A percentile compares a stretch with the other conserved stretches of the same genome.
These are phyloP conservation scores for Apis dorsata DNA, from an alignment of 1,140 invertebrate genomes.

Conservation along the genomic window DNA sequence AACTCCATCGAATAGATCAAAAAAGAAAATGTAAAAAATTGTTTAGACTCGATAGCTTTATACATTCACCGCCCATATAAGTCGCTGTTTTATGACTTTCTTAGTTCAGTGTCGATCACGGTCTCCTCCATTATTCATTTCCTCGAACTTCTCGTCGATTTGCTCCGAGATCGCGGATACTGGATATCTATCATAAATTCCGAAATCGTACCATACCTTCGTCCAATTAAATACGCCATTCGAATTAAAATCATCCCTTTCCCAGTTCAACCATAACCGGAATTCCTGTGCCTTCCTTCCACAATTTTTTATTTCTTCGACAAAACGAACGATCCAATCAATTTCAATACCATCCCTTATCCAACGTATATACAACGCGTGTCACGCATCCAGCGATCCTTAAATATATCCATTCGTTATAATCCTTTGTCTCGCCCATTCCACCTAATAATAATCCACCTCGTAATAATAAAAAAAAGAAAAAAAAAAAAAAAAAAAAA, in stretches of 20 bases:
- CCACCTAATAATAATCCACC: no score
- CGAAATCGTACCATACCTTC: conserved; percentile 29
- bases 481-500: no score
- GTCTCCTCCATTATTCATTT: conserved; percentile 36
- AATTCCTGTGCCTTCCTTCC: not conserved
- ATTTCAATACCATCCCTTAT: no score
- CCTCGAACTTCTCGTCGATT: conserved; percentile 28
- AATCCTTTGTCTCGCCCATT: not conserved
- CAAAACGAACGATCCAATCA: not conserved
- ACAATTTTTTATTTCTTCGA: not conserved
- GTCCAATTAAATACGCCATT: conserved; percentile 40
- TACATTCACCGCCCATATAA: conserved; percentile 3
- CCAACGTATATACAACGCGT: conserved; percentile 3
- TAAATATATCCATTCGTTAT: conserved; percentile 17
- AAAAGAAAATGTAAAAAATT: not conserved
- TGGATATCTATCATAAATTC: conserved; percentile 35
- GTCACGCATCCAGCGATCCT: conserved; percentile 31
- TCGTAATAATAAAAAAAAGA: no score
- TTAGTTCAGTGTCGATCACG: not conserved
- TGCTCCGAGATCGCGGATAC: conserved; percentile 21
- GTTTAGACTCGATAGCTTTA: not conserved
- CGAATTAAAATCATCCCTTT: conserved; percentile 39
- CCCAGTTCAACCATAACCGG: not conserved
- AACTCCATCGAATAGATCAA: no score
- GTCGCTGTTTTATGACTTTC: conserved; percentile 5